Conservation (phyloP, 2,888 invertebrate species). For the Tachina grossa region DNA sequence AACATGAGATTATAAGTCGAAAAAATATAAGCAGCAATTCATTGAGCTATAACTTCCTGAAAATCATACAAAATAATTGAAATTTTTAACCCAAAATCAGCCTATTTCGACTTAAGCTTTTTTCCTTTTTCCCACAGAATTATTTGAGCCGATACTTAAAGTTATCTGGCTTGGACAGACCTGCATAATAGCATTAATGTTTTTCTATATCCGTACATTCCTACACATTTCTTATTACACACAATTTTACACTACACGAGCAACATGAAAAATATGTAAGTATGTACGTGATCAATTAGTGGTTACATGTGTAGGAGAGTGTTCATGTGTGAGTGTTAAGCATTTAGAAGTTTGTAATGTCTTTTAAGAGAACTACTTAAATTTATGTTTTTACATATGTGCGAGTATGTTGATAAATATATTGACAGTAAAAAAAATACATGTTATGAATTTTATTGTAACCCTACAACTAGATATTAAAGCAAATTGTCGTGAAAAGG, state of each 20-base stretch:
- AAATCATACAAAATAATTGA: too few relatives aligned
- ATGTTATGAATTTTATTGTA: not conserved
- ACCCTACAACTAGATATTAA: not conserved
- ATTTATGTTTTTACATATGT: not conserved
- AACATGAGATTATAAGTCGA: too few relatives aligned
- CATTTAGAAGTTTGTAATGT: not conserved
- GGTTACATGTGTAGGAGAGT: not conserved
- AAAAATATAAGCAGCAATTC: too few relatives aligned
- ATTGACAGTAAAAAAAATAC: not conserved
- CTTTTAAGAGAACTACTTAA: slow-evolving; percentile 3
- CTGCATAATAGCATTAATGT: too few relatives aligned
- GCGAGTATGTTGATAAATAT: too few relatives aligned
- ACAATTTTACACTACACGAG: not conserved
- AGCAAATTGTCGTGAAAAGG: not conserved
- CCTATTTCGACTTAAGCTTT: too few relatives aligned
- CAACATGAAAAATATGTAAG: not conserved
- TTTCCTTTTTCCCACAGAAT: too few relatives aligned
- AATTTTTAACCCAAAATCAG: too few relatives aligned
- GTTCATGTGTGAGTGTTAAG: not conserved
- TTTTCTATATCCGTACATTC: not conserved
- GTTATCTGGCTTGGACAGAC: too few relatives aligned
- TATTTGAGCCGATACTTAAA: too few relatives aligned
- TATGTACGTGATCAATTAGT: slow-evolving; percentile 4
- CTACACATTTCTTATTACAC: not conserved
- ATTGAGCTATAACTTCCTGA: too few relatives aligned